Conservation (phyloP, 64 coral and sea anemone genomes). For the Anthopleura sola region DNA sequence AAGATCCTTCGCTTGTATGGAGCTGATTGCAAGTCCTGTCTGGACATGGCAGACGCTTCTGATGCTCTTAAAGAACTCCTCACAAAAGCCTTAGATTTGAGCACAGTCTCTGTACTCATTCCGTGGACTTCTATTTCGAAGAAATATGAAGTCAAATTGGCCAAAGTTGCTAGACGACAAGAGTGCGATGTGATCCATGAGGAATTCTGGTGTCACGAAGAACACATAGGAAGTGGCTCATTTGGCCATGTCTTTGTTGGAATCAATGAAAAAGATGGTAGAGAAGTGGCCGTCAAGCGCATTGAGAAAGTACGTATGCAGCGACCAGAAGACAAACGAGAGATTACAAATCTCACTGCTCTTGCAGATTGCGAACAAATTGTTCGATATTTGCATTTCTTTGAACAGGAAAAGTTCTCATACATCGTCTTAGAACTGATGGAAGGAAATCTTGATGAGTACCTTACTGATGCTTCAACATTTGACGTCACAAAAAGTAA, state of each 20-base stretch:
- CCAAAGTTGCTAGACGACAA: conserved; percentile 12
- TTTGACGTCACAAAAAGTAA: neutral
- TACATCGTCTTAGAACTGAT: too few species aligned
- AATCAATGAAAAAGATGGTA: too few species aligned
- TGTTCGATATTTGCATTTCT: too few species aligned
- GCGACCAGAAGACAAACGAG: too few species aligned
- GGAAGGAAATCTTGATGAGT: conserved; percentile 22
- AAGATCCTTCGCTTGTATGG: neutral
- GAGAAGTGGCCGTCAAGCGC: conserved; percentile 25
- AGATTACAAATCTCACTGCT: too few species aligned
- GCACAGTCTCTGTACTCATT: neutral
- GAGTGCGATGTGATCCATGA: neutral
- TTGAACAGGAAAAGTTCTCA: too few species aligned
- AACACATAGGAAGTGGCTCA: too few species aligned
- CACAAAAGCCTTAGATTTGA: neutral
- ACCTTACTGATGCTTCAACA: neutral
- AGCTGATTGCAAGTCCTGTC: neutral
- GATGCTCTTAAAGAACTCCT: neutral
- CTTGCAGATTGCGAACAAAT: too few species aligned
- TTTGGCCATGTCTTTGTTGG: too few species aligned
- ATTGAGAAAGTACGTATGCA: neutral
- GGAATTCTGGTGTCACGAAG: too few species aligned
- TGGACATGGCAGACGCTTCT: neutral
- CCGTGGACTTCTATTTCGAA: neutral
- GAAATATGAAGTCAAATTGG: neutral